phyloP scores from a whole-genome alignment of 2,797 vertebrate genomes.

The Falco concolor region DNA sequence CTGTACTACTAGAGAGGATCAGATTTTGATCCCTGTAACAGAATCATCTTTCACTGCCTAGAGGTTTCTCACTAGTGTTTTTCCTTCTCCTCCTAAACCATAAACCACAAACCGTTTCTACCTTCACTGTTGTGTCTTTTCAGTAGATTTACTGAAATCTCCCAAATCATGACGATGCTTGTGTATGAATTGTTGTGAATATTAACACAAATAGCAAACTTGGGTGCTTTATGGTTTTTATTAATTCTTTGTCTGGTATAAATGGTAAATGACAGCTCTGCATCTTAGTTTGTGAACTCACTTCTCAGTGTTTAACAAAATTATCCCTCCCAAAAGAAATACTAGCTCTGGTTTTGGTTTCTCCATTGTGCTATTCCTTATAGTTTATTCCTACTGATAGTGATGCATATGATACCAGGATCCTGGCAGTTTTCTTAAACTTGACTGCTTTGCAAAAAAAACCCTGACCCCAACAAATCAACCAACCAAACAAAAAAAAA shows the following conservation, averaged over 20 bases:
- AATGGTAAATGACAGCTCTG: not conserved
- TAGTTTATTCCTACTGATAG: not conserved
- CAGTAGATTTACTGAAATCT: not conserved
- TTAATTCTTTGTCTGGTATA: not conserved
- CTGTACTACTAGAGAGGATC: not conserved
- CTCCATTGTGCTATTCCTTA: not conserved
- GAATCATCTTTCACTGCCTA: not conserved
- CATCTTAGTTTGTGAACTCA: not conserved
- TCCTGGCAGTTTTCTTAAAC: not conserved
- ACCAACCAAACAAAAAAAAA: no score
- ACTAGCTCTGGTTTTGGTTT: not conserved
- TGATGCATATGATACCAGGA: not conserved
- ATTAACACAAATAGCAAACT: not conserved
- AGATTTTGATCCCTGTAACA: not conserved
- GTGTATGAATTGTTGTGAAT: not conserved
- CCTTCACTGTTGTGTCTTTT: not conserved
- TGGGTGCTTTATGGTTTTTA: not conserved
- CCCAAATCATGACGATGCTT: not conserved
- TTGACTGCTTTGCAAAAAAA: not conserved
- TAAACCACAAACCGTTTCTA: not conserved
- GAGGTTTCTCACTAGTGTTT: not conserved
- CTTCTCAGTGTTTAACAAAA: not conserved
- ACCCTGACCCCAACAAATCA: no score
- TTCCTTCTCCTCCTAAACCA: not conserved
- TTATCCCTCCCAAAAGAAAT: not conserved